These are phyloP conservation scores for Odontothrips loti DNA, from an alignment of 2,888 invertebrate species.

Conservation along the genomic window DNA sequence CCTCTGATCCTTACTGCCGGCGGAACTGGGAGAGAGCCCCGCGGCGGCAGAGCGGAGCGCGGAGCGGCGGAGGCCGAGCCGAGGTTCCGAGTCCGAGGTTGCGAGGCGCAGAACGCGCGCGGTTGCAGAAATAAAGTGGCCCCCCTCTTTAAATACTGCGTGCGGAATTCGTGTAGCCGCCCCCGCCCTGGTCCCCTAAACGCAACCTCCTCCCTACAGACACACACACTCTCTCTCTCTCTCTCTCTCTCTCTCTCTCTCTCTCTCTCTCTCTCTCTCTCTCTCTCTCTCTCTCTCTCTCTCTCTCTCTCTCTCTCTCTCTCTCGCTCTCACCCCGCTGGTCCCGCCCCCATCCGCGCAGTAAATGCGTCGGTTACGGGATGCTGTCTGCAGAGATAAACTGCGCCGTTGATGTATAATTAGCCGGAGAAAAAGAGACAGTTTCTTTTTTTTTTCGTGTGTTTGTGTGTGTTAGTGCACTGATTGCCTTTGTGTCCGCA, in stretches of 20 bases:
- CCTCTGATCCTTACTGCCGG: too few relatives aligned
- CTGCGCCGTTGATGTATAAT: neutral
- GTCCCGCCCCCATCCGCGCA: neutral
- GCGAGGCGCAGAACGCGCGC: neutral
- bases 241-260: neutral
- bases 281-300: conserved; percentile 5
- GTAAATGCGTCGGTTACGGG: neutral
- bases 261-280: neutral
- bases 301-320: neutral
- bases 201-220: too few relatives aligned
- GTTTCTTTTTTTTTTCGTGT: conserved; percentile 23
- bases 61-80: neutral
- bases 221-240: neutral
- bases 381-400: neutral
- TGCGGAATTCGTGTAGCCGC: conserved; percentile 20
- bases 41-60: neutral
- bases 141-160: conserved; percentile 21
- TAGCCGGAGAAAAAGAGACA: neutral
- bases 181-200: neutral
- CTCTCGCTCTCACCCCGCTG: neutral
- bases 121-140: conserved; percentile 2
- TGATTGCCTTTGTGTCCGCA: conserved; percentile 44
- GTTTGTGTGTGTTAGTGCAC: neutral
- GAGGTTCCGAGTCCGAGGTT: neutral
- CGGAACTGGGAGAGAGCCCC: neutral